Percentiles rank a stretch among this genome's conserved stretches.
phyloP scores from a whole-genome alignment of 2,888 invertebrate species.

The Agrochola lychnidis region DNA sequence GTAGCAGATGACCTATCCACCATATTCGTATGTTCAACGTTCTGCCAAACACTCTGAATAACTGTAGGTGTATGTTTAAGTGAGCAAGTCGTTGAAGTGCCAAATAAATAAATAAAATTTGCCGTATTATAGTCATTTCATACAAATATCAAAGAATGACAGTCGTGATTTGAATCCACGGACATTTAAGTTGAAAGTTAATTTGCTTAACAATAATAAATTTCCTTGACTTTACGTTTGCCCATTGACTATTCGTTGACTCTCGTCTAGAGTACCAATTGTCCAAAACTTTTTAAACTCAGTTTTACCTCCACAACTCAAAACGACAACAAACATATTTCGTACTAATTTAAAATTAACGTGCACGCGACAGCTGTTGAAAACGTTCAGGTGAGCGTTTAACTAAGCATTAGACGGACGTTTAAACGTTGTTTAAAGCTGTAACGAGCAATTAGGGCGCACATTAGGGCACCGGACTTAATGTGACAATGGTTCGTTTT shows the following conservation, averaged over 20 bases:
- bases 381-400: slow-evolving; percentile 53
- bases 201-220: too few species aligned
- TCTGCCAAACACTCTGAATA: too few species aligned
- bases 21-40: too few species aligned
- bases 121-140: neutral
- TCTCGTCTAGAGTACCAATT: neutral
- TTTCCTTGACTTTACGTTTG: neutral
- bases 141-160: neutral
- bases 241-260: neutral
- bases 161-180: neutral
- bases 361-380: slow-evolving; percentile 44
- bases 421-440: slow-evolving; percentile 45
- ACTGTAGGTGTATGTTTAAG: too few species aligned
- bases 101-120: too few species aligned
- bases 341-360: slow-evolving; percentile 50
- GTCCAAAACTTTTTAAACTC: neutral
- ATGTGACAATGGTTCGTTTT: slow-evolving; percentile 33
- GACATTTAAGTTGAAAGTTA: neutral
- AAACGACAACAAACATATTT: slow-evolving; percentile 36
- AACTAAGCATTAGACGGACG: slow-evolving; percentile 50
- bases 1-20: too few species aligned
- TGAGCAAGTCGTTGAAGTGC: too few species aligned
- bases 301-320: neutral
- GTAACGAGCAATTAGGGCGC: slow-evolving; percentile 52
- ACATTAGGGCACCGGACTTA: slow-evolving; percentile 40